A percentile compares a stretch with the other conserved stretches of the same genome.
These are phyloP conservation scores for Steinernema khuongi DNA, from an alignment of 1,140 invertebrate species.

Conservation along the genomic window DNA sequence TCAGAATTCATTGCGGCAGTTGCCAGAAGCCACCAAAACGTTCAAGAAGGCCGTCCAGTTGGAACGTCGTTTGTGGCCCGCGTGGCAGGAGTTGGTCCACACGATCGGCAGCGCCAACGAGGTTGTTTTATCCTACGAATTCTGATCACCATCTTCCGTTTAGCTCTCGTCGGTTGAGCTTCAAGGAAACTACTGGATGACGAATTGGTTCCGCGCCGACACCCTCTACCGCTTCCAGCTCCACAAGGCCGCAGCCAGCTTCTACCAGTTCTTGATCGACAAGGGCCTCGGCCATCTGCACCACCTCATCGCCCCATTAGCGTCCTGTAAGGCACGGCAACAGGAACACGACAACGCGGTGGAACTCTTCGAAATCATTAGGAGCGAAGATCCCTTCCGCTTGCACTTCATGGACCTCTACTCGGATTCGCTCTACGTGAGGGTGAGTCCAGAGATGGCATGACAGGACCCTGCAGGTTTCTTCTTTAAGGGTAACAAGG, in stretches of 20 bases:
- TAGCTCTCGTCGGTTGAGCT: neutral
- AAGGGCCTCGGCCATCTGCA: constrained; percentile 20
- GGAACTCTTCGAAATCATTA: constrained; percentile 40
- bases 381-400: constrained; percentile 47
- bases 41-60: constrained; percentile 9
- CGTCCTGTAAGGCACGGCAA: constrained; percentile 15
- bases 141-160: constrained; percentile 13
- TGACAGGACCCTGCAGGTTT: constrained; percentile 16
- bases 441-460: constrained; percentile 25
- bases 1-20: neutral
- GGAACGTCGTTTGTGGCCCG: constrained; percentile 31
- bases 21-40: neutral
- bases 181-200: constrained; percentile 26
- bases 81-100: constrained; percentile 22
- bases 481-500: constrained; percentile 70
- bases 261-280: neutral
- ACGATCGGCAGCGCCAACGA: constrained; percentile 21
- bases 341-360: constrained; percentile 50
- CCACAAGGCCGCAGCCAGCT: neutral
- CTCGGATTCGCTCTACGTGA: constrained; percentile 51
- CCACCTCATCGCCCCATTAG: constrained; percentile 8
- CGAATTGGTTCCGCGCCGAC: constrained; percentile 23
- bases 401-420: constrained; percentile 51
- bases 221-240: constrained; percentile 23
- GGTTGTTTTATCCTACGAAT: neutral